Evolutionary conservation across 2,113 vertebrate genomes (phyloP).

Genomic region (Pygathrix nemaeus): DNA sequence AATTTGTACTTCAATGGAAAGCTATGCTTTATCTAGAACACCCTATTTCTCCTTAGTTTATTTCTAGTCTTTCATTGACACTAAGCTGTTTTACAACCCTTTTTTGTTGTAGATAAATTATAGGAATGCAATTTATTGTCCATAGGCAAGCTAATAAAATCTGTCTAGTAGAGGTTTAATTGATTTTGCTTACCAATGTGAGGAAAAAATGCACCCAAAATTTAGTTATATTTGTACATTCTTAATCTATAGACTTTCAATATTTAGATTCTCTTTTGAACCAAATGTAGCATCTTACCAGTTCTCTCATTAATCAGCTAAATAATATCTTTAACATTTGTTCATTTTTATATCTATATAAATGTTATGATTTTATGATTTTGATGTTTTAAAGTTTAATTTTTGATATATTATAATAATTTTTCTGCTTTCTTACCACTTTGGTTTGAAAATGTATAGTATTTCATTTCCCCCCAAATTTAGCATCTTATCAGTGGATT

Average conservation of each 20-base stretch:
- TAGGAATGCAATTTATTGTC: not conserved
- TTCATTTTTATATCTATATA: not conserved
- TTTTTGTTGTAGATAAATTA: not conserved
- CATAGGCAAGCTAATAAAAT: not conserved
- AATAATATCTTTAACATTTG: not conserved
- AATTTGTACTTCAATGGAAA: not conserved
- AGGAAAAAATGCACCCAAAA: not conserved
- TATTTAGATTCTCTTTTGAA: not conserved
- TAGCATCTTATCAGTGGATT: not conserved
- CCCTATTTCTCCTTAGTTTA: not conserved
- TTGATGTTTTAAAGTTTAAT: not conserved
- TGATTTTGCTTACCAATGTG: not conserved
- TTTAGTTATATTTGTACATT: not conserved
- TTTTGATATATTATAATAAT: not conserved
- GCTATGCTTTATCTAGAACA: not conserved
- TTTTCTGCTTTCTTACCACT: not conserved
- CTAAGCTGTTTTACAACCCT: not conserved
- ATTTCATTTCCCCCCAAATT: not conserved
- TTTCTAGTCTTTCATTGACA: not conserved
- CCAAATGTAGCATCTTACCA: not conserved
- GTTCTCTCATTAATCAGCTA: not conserved
- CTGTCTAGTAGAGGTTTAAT: not conserved
- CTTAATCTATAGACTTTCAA: not conserved
- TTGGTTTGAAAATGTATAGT: not conserved
- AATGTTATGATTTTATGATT: not conserved